Conservation (phyloP, 2,888 invertebrate species). For the Hofmannophila pseudospretella region DNA sequence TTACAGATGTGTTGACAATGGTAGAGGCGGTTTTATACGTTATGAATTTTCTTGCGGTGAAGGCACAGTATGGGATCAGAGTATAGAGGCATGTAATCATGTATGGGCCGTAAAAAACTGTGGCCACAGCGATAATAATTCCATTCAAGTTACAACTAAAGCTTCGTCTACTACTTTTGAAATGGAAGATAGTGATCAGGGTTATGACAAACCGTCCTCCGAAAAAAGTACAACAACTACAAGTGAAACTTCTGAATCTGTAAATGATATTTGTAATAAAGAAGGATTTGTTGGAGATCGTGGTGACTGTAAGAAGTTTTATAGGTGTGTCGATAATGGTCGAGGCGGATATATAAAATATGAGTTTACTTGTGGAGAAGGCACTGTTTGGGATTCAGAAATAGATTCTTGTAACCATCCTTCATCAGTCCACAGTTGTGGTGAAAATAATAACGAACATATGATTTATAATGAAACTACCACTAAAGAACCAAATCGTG, state of each 20-base stretch:
- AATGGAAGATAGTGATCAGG: neutral
- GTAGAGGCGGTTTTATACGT: constrained; percentile 60
- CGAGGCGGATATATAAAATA: constrained; percentile 79
- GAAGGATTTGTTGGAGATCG: constrained; percentile 84
- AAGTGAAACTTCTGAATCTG: constrained; percentile 11
- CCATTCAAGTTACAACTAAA: constrained; percentile 6
- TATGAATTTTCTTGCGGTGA: constrained; percentile 78
- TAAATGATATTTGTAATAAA: constrained; percentile 49
- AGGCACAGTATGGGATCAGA: constrained; percentile 80
- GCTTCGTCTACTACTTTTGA: neutral
- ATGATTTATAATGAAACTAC: neutral
- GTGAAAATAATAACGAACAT: neutral
- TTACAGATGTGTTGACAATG: constrained; percentile 80
- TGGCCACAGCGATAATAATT: constrained; percentile 12
- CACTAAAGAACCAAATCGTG: constrained; percentile 12
- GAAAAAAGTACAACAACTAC: constrained; percentile 15
- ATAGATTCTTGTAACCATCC: constrained; percentile 82
- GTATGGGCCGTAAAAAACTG: constrained; percentile 71
- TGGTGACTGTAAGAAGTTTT: constrained; percentile 84
- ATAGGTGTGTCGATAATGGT: constrained; percentile 83
- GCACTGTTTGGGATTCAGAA: constrained; percentile 86
- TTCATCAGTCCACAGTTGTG: constrained; percentile 5
- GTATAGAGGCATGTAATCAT: constrained; percentile 77
- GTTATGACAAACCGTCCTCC: neutral
- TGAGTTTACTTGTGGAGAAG: constrained; percentile 84